Evolutionary conservation across 23 tunicate species (phyloP).

Genomic region (Corella eumyota): DNA sequence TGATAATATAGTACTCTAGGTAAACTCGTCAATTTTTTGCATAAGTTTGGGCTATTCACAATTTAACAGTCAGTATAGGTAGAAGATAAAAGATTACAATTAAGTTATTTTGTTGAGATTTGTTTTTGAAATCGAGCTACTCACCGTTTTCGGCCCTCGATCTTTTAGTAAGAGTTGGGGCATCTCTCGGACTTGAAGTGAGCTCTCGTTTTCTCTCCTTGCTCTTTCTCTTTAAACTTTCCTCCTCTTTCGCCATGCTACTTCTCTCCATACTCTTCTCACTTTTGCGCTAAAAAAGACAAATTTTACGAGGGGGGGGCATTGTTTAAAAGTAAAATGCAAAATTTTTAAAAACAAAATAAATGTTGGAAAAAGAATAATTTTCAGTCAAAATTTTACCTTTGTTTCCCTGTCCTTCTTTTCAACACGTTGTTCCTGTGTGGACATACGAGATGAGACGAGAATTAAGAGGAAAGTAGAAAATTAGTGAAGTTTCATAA

Average conservation of each 20-base stretch:
- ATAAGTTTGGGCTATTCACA: too few species aligned
- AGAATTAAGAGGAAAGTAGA: constrained; percentile 4
- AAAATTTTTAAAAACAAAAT: background rate
- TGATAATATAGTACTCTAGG: too few species aligned
- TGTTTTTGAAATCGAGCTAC: too few species aligned
- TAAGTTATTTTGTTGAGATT: too few species aligned
- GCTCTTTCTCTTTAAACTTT: constrained; percentile 5
- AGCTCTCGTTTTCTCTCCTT: constrained; percentile 52
- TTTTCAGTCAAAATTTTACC: constrained; percentile 8
- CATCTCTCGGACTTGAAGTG: constrained; percentile 25
- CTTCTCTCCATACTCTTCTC: too few species aligned
- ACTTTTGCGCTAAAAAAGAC: constrained; percentile 11
- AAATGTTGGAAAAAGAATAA: background rate
- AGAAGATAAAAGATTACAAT: too few species aligned
- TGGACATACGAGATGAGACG: background rate
- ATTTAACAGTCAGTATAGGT: too few species aligned
- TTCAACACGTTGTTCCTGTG: constrained; percentile 44
- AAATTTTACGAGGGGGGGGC: too few species aligned
- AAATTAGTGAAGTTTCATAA: too few species aligned
- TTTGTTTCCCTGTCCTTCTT: constrained; percentile 32
- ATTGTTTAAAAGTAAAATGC: too few species aligned
- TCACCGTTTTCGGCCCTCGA: constrained; percentile 19
- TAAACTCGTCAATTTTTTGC: too few species aligned
- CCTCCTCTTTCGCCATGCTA: too few species aligned
- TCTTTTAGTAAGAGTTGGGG: constrained; percentile 10